Evolutionary conservation across 2,113 vertebrate species (phyloP).

Genomic region (Pyxicephalus adspersus): DNA sequence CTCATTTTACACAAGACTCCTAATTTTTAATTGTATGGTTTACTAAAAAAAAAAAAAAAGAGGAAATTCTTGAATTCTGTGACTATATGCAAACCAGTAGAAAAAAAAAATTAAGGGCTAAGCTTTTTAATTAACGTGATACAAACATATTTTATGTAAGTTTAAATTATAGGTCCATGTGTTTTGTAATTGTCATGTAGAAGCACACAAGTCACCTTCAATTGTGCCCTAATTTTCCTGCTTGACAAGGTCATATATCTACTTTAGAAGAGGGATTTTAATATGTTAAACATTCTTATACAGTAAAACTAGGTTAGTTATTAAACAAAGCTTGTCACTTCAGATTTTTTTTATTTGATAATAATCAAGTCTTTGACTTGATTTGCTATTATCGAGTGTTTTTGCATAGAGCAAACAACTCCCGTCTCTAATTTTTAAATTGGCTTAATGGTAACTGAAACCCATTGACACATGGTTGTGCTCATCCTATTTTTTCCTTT

Average conservation of each 20-base stretch:
- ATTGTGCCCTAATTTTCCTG: slow-evolving; percentile 6
- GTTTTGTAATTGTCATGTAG: background rate
- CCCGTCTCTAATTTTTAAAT: too few relatives aligned
- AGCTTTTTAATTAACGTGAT: slow-evolving; percentile 47
- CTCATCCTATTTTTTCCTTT: too few relatives aligned
- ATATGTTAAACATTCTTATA: background rate
- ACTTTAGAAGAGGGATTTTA: background rate
- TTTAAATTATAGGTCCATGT: slow-evolving; percentile 25
- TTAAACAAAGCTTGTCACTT: background rate
- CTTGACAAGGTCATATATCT: background rate
- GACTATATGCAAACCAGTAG: slow-evolving; percentile 5
- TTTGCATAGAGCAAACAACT: too few relatives aligned
- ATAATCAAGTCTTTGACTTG: background rate
- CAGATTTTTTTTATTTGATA: background rate
- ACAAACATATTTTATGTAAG: slow-evolving; percentile 39
- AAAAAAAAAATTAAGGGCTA: slow-evolving; percentile 48
- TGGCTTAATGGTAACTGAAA: too few relatives aligned
- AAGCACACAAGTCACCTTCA: slow-evolving; percentile 28
- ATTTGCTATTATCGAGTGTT: too few relatives aligned
- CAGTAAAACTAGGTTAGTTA: background rate
- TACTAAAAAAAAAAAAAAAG: slow-evolving; percentile 61
- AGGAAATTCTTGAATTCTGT: background rate
- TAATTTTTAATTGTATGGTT: slow-evolving; percentile 62
- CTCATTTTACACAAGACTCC: slow-evolving; percentile 42
- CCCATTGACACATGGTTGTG: too few relatives aligned